phyloP scores from a whole-genome alignment of 2,797 vertebrate species.

The Anolis apletophallus region DNA sequence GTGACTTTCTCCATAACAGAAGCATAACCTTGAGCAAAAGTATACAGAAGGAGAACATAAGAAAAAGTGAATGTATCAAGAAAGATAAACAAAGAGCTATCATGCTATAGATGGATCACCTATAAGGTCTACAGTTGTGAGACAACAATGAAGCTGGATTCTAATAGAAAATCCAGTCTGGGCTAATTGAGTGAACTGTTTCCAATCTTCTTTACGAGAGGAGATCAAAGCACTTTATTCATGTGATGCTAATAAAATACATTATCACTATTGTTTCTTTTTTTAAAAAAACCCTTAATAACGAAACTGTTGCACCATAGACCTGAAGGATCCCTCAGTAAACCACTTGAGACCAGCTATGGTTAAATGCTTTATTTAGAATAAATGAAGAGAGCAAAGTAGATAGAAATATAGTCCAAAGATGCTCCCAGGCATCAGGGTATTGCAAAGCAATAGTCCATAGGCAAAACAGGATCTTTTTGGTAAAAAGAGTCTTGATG shows the following conservation, averaged over 20 bases:
- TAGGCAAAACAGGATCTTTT: too few relatives aligned
- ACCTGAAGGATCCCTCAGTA: too few relatives aligned
- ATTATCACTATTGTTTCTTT: neutral
- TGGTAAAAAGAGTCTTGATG: too few relatives aligned
- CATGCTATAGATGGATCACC: neutral
- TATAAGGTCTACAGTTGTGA: conserved; percentile 11
- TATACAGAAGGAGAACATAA: neutral
- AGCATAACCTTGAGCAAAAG: neutral
- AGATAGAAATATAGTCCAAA: too few relatives aligned
- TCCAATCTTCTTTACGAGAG: neutral
- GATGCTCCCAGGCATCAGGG: too few relatives aligned
- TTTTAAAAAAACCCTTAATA: too few relatives aligned
- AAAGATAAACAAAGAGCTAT: neutral
- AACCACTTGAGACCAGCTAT: too few relatives aligned
- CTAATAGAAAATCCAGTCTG: conserved; percentile 26
- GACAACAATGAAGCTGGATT: conserved; percentile 48
- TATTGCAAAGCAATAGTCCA: too few relatives aligned
- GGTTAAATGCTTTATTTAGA: too few relatives aligned
- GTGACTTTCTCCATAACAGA: neutral
- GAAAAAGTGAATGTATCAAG: neutral
- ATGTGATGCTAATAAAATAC: neutral
- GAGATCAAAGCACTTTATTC: neutral
- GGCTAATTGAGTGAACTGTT: neutral
- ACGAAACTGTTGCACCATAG: too few relatives aligned
- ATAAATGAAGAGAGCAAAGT: too few relatives aligned